Conservation (phyloP, 2,113 vertebrate genomes). For the Bufo bufo region DNA sequence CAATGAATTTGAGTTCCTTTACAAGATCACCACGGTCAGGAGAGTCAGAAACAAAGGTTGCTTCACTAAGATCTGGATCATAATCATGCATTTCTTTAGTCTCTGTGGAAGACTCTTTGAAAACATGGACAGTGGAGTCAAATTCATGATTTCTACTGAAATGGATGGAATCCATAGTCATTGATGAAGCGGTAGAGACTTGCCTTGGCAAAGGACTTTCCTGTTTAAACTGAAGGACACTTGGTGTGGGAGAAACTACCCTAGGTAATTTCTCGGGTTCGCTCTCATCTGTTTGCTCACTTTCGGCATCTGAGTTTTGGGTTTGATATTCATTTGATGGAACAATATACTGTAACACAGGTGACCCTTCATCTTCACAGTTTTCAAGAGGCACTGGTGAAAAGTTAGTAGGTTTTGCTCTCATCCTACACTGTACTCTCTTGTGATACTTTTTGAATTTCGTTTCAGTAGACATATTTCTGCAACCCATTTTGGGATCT, state of each 20-base stretch:
- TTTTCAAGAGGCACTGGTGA: not conserved
- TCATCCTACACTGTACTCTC: not conserved
- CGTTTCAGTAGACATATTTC: not conserved
- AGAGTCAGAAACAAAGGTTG: not conserved
- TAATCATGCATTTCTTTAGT: not conserved
- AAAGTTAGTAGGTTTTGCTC: not conserved
- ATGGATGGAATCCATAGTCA: not conserved
- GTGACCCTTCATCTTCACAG: not conserved
- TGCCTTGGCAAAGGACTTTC: not conserved
- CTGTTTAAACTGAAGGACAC: not conserved
- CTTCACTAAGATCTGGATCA: not conserved
- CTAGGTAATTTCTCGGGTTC: not conserved
- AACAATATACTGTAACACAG: not conserved
- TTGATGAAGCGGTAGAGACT: not conserved
- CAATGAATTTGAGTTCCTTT: not conserved
- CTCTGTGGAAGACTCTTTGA: not conserved
- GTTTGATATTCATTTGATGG: not conserved
- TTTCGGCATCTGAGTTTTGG: not conserved
- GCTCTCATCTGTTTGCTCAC: not conserved
- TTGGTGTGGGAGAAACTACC: not conserved
- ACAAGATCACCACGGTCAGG: not conserved
- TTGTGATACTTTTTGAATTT: conserved; percentile 8
- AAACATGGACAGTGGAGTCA: not conserved
- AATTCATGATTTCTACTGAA: not conserved
- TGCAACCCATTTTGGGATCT: not conserved